Conservation (phyloP, 1,140 invertebrate species). For the Dolichoris vasculosae region DNA sequence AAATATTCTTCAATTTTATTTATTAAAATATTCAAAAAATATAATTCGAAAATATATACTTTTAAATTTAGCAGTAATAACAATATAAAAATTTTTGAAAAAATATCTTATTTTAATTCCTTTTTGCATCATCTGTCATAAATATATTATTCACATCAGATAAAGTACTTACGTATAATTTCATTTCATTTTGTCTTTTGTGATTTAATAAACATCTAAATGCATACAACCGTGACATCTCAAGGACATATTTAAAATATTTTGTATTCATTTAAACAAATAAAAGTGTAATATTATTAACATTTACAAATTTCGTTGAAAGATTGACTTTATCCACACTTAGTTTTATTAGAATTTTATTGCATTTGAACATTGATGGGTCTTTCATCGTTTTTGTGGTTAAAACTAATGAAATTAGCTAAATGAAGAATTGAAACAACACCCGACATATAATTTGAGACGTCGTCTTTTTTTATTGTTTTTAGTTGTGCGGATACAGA, state of each 20-base stretch:
- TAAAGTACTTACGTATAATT: background rate
- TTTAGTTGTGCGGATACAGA: slow-evolving; percentile 80
- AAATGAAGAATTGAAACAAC: slow-evolving; percentile 80
- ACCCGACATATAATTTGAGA: slow-evolving; percentile 79
- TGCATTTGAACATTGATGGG: background rate
- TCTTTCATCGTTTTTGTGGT: background rate
- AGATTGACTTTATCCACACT: background rate
- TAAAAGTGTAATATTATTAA: slow-evolving; percentile 1
- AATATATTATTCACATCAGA: background rate
- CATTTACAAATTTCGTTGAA: background rate
- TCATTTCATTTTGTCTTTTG: background rate
- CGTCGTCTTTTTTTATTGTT: slow-evolving; percentile 79
- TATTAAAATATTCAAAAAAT: slow-evolving; percentile 36
- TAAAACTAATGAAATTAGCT: slow-evolving; percentile 76
- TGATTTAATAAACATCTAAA: slow-evolving; percentile 27
- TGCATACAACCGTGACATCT: background rate
- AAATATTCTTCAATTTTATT: slow-evolving; percentile 13
- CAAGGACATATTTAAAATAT: background rate
- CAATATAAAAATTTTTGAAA: too few relatives aligned
- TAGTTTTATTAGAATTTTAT: background rate
- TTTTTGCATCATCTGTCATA: background rate
- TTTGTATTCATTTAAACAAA: slow-evolving; percentile 1
- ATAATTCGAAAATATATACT: background rate
- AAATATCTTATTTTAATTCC: background rate
- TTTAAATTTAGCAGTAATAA: too few relatives aligned